Evolutionary conservation across 1,140 invertebrate genomes (phyloP), one percentile per base, ranked within the genome.

Genomic region (Leptinotarsa defecta): DNA sequence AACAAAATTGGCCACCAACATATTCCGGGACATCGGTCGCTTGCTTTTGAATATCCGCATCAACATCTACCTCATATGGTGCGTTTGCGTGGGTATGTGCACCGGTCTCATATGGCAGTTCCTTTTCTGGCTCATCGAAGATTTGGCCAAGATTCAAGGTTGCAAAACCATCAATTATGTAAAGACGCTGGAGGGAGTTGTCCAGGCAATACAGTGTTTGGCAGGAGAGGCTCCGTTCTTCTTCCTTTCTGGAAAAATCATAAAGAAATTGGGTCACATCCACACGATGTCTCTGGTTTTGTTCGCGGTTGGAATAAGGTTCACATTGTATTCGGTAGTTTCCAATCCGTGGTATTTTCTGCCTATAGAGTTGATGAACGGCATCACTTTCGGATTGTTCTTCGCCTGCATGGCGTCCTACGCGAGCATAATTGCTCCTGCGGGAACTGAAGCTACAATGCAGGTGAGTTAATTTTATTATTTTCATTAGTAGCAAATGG

Each of bases 341-440:
- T 87, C 87, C 2, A 92, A 95, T 85, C 91, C 94, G 0, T 96
- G 95, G 94, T 90, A 89, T 84, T 90, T 94, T 69, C 86, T 98
- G 71, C 91, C 95, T 3, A 90, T 98, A 48, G 96, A 98, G 86
- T 84, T 96, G 72, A 86, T 95, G 8, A 95, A 97, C 86, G 95
- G 95, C 17, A 86, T 96, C 11, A 95, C 95, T 0, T 95, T 95
- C 83, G 95, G 96, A 13, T 88, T 98, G 74, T 94, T 95, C 83
- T 98, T 95, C 87, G 91, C 95, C 0, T 92, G 94, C 11, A 95
- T 97, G 91, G 92, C 95, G 11, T 94, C 94, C 0, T 97, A 96
- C 86, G 95, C 95, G 1, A 94, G 92, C 83, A 91, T 93, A 78
- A 90, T 96, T 3, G 91, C 95, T 5, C 94, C 95, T n/a, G 88